Evolutionary conservation across 2,888 invertebrate species (phyloP), one percentile per base, ranked within the genome.

Genomic region (Diarsia dahlii): DNA sequence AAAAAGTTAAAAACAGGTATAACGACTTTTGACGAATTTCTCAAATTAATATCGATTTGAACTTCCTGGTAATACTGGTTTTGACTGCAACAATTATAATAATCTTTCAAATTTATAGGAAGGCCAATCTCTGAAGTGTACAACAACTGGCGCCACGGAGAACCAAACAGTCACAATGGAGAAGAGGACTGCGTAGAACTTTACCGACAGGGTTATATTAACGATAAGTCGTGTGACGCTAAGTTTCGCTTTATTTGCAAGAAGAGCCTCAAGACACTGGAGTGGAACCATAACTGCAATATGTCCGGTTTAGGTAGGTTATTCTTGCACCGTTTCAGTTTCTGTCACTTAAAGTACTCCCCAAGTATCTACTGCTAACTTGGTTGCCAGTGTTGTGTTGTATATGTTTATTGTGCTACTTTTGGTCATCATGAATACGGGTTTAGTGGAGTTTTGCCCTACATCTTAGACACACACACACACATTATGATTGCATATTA

Each of bases 201-300:
- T n/a, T 80, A 85, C 1, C 64, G 34, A 39, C 89, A 91, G 2
- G 91, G 91, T 0, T 84, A 80, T 2, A 80, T 94, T n/a, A 92
- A 93, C 52, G 95, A 95, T 48, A 91, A 89, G n/a, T 72, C 80
- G 0, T 95, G 95, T 68, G 75, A 82, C 4, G 82, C 79, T 12
- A 88, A 81, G 13, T 89, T 84, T 60, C 91, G 93, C 0, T 96
- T 93, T 77, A 90, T 95, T 5, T 96, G 95, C 87, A 95, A 94
- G 86, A 95, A 94, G 79, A 88, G 89, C 0, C 84, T 92, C 0
- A 74, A 79, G 4, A 82, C 89, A 0, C 58, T 95, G 8, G 86
- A 92, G 12, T 95, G 95, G 95, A 94, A 95, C 64, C 60, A 79
- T 0, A 68, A 84, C 0, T 95, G 95, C 75, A 88, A 93, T 68